Base-by-base conservation (phyloP, 2,113 vertebrate species). In the Nicator chloris region DNA sequence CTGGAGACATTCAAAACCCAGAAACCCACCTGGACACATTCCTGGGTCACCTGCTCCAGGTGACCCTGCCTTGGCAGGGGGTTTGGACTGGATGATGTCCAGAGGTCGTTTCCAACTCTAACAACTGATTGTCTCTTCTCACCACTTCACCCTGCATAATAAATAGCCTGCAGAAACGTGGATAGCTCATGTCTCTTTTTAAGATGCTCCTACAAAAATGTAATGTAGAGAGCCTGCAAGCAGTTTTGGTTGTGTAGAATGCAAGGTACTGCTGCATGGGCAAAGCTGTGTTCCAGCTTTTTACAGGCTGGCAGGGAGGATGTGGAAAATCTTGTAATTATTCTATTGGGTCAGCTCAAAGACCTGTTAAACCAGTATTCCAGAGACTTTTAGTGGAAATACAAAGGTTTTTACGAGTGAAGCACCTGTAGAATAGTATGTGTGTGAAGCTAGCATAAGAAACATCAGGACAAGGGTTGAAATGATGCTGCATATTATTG, bases 131-230 rank as follows among this genome's bases (percentile, higher is more conserved):
- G 9, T 39, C 51, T 27, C 6, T 23, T 28, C 19, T 44, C 24
- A 1, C 8, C 3, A 5, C 24, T 47, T 65, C 47, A 2, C 13
- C 3, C 8, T 33, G 11, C 6, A 1, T 18, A 16, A 19, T 10
- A 18, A 64, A 10, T 3, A 6, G 2, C 12, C 33, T 19, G 0
- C 26, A 31, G 45, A 23, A 65, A 13, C 0, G 3, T 1, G 11
- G 33, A 1, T 16, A 3, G 30, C 8, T 50, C 8, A 8, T 24
- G 9, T 1, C 35, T 40, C 3, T 26, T 54, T 61, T 21, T 13
- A 13, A 39, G 10, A 0, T 75, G 1, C 2, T 87, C 7, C 6
- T 78, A 11, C n/a, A 49, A 39, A 69, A 47, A 13, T 17, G 4
- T 26, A 2, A 15, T 8, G 2, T 1, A 31, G 40, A 16, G 57